Base-by-base conservation (phyloP, 1,140 invertebrate genomes). In the Zaprionus gabonicus region DNA sequence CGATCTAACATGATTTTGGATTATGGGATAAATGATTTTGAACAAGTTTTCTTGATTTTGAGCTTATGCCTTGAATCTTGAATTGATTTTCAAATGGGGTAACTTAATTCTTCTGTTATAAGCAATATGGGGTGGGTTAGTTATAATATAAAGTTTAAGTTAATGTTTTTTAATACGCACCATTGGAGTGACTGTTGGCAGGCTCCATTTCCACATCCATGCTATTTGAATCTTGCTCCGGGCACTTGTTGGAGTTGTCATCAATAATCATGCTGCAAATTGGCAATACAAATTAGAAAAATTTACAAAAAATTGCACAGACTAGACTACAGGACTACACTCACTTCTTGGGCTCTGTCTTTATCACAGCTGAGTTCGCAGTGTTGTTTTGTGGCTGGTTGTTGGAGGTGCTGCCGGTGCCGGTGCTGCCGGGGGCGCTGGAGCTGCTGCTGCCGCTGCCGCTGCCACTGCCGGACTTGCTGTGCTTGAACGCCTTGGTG, bases 401-500 rank as follows among this genome's bases (percentile, higher is more conserved):
- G 76, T 57, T 82, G 78, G 68, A 75, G 36, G 63, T 71, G 28
- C 28, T 58, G 70, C 51, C 41, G 15, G 25, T 46, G 41, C 25
- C 67, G 57, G 28, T 31, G 28, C 6, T 82, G 71, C 55, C 66
- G 46, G 15, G 41, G 56, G 31, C 25, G 51, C 27, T 73, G 51
- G 31, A 79, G 74, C n/a, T 81, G 79, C 65, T 34, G 31, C 3
- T 34, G 31, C 31, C 9, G 28, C 28, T 28, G 28, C 28, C 70
- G 41, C 44, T 77, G 5, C 76, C 82, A 67, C 72, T 83, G 59
- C 78, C 72, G 56, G 80, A 66, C 93, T 94, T 93, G 58, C 93
- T 93, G 65, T 93, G 94, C 58, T 90, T 93, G 93, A 91, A 95
- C 63, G 94, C 93, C 93, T 96, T 96, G 55, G 96, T 96, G 66